Evolutionary conservation across 2,888 invertebrate genomes (phyloP), one percentile per base, ranked within the genome.

Genomic region (Cheilosia scutellata): DNA sequence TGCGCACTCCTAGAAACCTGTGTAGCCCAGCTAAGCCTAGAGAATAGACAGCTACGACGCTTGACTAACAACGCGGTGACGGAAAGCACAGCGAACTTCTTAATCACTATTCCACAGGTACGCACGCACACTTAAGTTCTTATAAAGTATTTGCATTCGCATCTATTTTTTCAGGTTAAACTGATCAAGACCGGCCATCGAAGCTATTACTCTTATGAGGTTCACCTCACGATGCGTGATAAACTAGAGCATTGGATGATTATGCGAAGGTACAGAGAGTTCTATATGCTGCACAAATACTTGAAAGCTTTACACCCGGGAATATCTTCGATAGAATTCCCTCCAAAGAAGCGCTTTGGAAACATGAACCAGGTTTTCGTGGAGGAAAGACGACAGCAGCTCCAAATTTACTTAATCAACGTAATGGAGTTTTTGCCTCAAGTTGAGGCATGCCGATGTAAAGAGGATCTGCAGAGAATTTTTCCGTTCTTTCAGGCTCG

Each of bases 221-320:
- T 93, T 25, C 91, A 92, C 74, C 88, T 92, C n/a, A 92, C 90
- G 1, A 91, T 92, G 90, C 90, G 91, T 0, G 90, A 91, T 76
- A 89, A 91, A 2, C 75, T 96, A 89, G 97, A 97, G 88, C 98
- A 98, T 91, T 98, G 98, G 98, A 98, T 97, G 90, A 95, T 98
- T n/a, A 98, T 98, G 91, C 95, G 98, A 88, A 95, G 99, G 90
- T 99, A 98, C 91, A 96, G 97, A 6, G 98, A 98, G 92, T 98
- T 99, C 92, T 94, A 97, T 91, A 95, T 96, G 87, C 93, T 98
- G 33, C 97, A 98, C 91, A 95, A 95, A 83, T 95, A 96, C 88
- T 70, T 92, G 44, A 93, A 98, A 51, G 97, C 96, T 91, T 97
- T 97, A 90, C 95, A 96, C 90, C 96, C 97, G 90, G 94, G 96